These are phyloP conservation scores for Papilio xuthus DNA, from an alignment of 1,140 invertebrate genomes.

Conservation along the genomic window DNA sequence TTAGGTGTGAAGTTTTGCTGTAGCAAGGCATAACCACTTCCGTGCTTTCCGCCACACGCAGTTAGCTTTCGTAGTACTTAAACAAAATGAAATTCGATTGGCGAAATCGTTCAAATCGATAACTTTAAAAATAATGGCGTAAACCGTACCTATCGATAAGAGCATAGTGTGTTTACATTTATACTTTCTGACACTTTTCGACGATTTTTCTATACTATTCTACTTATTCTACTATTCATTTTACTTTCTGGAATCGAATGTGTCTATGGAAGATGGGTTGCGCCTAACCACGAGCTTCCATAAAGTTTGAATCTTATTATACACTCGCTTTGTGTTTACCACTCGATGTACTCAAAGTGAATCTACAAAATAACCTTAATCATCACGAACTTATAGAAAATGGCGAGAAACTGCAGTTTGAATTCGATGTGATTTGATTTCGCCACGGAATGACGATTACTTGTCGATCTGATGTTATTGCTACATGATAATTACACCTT, in stretches of 20 bases:
- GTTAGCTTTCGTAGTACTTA: no score
- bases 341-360: constrained; percentile 32
- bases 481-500: background rate
- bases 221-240: no score
- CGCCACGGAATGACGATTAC: constrained; percentile 5
- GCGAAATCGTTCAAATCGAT: background rate
- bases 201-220: no score
- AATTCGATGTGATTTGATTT: background rate
- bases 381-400: constrained; percentile 19
- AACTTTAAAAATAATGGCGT: background rate
- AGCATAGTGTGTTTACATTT: no score
- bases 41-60: background rate
- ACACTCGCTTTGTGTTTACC: background rate
- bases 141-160: no score
- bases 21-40: no score
- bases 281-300: background rate
- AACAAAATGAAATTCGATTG: no score
- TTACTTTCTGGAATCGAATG: no score
- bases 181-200: no score
- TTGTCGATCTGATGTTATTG: background rate
- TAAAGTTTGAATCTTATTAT: background rate
- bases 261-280: background rate
- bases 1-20: background rate
- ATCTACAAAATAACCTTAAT: constrained; percentile 14
- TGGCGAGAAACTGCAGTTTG: background rate